Evolutionary conservation across 2,888 invertebrate genomes (phyloP), one percentile per base, ranked within the genome.

Genomic region (Allacma fusca): DNA sequence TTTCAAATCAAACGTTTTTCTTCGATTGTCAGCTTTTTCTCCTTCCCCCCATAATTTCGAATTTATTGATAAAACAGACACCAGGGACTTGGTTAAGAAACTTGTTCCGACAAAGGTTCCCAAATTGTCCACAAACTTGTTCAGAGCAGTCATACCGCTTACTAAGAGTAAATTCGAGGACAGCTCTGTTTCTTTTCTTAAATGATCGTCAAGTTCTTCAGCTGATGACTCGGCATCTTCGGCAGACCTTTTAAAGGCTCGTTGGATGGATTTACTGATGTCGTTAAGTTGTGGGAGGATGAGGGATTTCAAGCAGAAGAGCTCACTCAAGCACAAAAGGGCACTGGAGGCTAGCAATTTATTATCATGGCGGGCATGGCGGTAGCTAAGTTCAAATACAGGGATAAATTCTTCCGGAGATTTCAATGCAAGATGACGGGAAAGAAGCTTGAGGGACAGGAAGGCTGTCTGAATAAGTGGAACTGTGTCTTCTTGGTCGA

Each of bases 401-500:
- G 90, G 88, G 80, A 91, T 90, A 85, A 96, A 96, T 43, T 90
- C 89, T 9, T 90, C 89, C 0, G 93, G 91, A 82, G 93, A 88
- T 26, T 91, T 88, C 0, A 88, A 85, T 0, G 93, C 94, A 68
- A 95, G 87, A 78, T 91, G 87, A 85, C 92, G 92, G 0, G 94
- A 92, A n/a, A 97, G 86, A 19, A 96, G 87, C 86, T 97, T 96
- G 65, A 97, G 86, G 0, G 94, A 92, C 64, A 95, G 89, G 34
- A 97, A 88, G 0, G 94, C 93, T 0, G 93, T 93, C 87, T 97
- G 96, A 84, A 94, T 92, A 81, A 93, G 91, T 23, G 91, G 86
- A 65, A 90, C 90, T 0, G 77, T 62, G 50, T 76, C 44, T 24
- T 71, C 24, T 50, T 59, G 59, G 19, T 59, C 59, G 57, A 71